Base-by-base conservation (phyloP, 1,140 invertebrate genomes). In the Penaeus indicus region DNA sequence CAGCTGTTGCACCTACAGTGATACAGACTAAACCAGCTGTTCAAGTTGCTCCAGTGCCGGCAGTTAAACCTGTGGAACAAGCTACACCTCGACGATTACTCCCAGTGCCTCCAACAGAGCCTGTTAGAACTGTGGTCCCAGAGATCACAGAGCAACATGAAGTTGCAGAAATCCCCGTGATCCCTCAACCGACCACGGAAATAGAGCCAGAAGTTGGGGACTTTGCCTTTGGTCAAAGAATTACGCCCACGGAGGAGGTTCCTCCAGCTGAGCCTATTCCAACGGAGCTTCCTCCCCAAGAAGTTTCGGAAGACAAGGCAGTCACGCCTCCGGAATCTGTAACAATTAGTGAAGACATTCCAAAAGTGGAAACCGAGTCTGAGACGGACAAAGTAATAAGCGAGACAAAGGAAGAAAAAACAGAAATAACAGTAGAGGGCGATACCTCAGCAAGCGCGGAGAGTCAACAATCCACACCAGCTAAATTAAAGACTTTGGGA, bases 401-500 rank as follows among this genome's bases (percentile, higher is more conserved):
- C 32, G 54, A 82, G 47, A 16, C 42, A 25, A 19, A 60, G 21
- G 85, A 83, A 21, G 81, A 60, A 32, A 88, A 75, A 32, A 25
- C 47, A 2, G 42, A 90, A 62, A 61, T 85, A 19, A 61, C 72
- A 22, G 84, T 77, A 22, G 90, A 89, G 60, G 88, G 81, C 22
- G 88, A 64, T 18, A 32, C 47, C 3, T 42, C 80, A 16, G 88
- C 61, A 22, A 8, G n/a, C 25, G 69, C 54, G 42, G 84, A 54
- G 32, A 64, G 83, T 13, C 84, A 82, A 21, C 18, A 84, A n/a
- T 67, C 25, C 13, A 27, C 79, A 19, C 63, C 85, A 21, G 82
- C 72, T 22, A 86, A 90, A 82, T 21, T 64, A 84, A 86, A 83
- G 60, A 42, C 61, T 18, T 38, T 78, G 81, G 32, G 84, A 67